Evolutionary conservation across 2,888 invertebrate species (phyloP).

Genomic region (Xestia xanthographa): DNA sequence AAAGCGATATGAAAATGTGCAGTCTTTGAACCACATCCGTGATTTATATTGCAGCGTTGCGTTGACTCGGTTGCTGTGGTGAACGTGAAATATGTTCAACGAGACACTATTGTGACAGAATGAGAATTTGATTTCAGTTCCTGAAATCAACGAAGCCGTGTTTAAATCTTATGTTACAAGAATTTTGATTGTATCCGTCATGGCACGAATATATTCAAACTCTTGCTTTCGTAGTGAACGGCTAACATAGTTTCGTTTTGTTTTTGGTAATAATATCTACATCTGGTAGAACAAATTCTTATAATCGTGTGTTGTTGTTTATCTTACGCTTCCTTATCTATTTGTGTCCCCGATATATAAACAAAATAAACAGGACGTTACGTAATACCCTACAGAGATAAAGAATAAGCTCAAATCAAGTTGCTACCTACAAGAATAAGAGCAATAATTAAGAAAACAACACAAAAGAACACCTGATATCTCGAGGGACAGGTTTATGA

Average conservation of each 20-base stretch:
- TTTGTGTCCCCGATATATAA: not conserved
- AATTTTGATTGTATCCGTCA: slow-evolving; percentile 19
- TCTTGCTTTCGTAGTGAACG: not conserved
- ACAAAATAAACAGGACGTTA: slow-evolving; percentile 6
- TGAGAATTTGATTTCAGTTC: slow-evolving; percentile 25
- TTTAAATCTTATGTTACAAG: too few relatives aligned
- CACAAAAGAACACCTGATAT: not conserved
- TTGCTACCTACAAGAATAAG: not conserved
- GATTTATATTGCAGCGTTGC: slow-evolving; percentile 18
- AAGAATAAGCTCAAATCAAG: not conserved
- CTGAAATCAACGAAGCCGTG: too few relatives aligned
- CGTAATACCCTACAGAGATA: not conserved
- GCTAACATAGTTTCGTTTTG: not conserved
- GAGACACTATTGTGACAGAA: slow-evolving; percentile 9
- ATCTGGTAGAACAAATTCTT: not conserved
- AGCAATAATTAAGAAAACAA: not conserved
- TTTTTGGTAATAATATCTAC: not conserved
- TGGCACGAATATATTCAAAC: not conserved
- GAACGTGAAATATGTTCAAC: slow-evolving; percentile 26
- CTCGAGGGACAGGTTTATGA: slow-evolving; percentile 12
- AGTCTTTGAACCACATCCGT: slow-evolving; percentile 3
- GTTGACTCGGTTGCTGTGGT: slow-evolving; percentile 5
- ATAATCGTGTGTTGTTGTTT: not conserved
- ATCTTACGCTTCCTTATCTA: not conserved
- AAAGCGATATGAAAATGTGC: slow-evolving; percentile 14